phyloP scores from a whole-genome alignment of 2,888 invertebrate species.

The Eupithecia exiguata region DNA sequence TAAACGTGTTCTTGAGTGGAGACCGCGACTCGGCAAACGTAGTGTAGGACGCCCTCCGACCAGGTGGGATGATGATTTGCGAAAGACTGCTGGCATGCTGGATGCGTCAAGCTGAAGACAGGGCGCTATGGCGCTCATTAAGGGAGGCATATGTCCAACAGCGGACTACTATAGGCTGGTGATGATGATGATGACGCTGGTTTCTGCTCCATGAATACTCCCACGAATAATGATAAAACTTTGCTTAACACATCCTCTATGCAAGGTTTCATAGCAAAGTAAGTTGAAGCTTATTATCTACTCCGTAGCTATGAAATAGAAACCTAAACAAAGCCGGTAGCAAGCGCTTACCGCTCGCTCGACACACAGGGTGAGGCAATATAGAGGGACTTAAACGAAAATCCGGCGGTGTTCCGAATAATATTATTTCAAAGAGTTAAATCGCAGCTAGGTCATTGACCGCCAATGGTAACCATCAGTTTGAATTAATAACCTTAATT shows the following conservation, averaged over 20 bases:
- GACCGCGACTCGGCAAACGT: too few relatives aligned
- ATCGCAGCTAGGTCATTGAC: constrained; percentile 13
- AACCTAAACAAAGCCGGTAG: constrained; percentile 10
- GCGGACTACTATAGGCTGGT: too few relatives aligned
- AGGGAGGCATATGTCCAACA: too few relatives aligned
- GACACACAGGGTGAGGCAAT: constrained; percentile 3
- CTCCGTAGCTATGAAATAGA: constrained; percentile 8
- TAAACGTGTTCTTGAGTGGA: too few relatives aligned
- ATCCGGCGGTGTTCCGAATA: constrained; percentile 19
- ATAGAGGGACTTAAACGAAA: constrained; percentile 21
- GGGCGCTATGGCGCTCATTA: too few relatives aligned
- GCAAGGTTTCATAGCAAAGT: background rate
- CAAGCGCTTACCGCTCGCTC: constrained; percentile 1
- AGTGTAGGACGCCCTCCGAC: too few relatives aligned
- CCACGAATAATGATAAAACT: background rate
- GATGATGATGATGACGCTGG: too few relatives aligned
- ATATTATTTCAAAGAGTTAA: constrained; percentile 25
- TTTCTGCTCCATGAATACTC: background rate
- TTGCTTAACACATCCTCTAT: background rate
- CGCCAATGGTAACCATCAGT: background rate
- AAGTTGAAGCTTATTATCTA: constrained; percentile 7
- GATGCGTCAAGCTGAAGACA: too few relatives aligned
- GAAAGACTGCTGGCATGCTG: too few relatives aligned
- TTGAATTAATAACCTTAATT: background rate
- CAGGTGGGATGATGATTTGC: too few relatives aligned